Evolutionary conservation across 1,140 invertebrate genomes (phyloP), one percentile per base, ranked within the genome.

Genomic region (Drosophila malerkotliana): DNA sequence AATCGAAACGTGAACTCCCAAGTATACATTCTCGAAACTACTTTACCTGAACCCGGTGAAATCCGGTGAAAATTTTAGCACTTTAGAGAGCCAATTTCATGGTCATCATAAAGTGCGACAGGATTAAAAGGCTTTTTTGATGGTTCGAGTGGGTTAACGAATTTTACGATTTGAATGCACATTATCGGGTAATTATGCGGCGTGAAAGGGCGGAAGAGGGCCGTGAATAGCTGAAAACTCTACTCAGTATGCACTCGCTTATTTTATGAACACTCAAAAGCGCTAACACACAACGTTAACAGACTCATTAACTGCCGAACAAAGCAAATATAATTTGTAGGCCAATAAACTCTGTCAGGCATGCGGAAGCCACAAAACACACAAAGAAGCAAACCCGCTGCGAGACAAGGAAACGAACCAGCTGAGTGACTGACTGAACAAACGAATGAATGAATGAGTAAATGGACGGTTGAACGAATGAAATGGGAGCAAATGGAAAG

Each of bases 321-420:
- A 87, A 87, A 87, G 75, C 79, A 85, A 85, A 88, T 87, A 87
- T 87, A 87, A 87, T 87, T 87, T 87, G 83, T 87, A 88, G 83
- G 52, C 83, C 79, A 87, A 88, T 87, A 87, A 87, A 87, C 80
- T 82, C 24, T 34, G 39, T 61, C 69, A 66, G 61, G 60, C 73
- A 76, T 69, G 67, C 82, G 83, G 75, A 87, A 87, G 78, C 78
- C 83, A 75, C 66, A 81, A 63, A 83, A 79, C 49, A 77, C 52
- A 66, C 59, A 34, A 79, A 47, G 72, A 52, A 47, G 44, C 21
- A 24, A 57, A 44, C 47, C 55, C 34, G n/a, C 30, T 44, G 45
- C 44, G 67, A 75, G 59, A 68, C 48, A 62, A 52, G 54, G 47
- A 66, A 41, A 67, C 54, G 60, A 62, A 41, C 41, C 59, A 53